Conservation (phyloP, 1,140 invertebrate genomes). For the Drosophila ohnishii region DNA sequence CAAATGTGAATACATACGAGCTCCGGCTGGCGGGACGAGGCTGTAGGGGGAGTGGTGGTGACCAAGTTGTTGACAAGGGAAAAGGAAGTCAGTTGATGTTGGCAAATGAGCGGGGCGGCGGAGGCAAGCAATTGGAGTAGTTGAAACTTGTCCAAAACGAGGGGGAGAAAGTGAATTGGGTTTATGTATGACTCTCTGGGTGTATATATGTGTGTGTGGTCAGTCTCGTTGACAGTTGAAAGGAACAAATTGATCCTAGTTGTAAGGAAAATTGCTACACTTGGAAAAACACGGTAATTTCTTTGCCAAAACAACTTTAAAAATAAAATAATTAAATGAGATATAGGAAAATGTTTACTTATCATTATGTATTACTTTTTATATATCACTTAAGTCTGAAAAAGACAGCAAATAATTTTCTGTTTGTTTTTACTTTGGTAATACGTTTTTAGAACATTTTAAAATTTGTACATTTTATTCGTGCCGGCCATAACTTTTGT, state of each 20-base stretch:
- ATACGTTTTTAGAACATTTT: neutral
- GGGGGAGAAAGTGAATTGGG: slow-evolving; percentile 12
- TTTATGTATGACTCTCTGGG: neutral
- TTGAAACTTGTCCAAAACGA: slow-evolving; percentile 39
- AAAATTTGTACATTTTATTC: neutral
- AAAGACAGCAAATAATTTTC: no score
- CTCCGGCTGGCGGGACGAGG: neutral
- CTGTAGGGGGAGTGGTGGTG: neutral
- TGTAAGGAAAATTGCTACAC: slow-evolving; percentile 16
- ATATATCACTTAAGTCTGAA: no score
- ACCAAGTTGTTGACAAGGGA: slow-evolving; percentile 44
- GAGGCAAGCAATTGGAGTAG: slow-evolving; percentile 41
- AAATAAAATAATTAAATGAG: no score
- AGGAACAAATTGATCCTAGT: slow-evolving; percentile 40
- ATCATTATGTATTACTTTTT: no score
- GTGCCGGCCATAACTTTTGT: slow-evolving; percentile 3
- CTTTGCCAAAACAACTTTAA: no score
- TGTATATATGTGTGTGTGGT: slow-evolving; percentile 22
- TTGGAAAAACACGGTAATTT: neutral
- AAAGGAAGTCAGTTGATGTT: slow-evolving; percentile 52
- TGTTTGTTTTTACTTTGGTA: no score
- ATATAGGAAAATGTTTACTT: no score
- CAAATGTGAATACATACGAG: slow-evolving; percentile 61
- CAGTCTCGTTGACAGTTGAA: slow-evolving; percentile 53
- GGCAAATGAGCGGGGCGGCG: slow-evolving; percentile 38